These are phyloP conservation scores for Falco peregrinus DNA, from an alignment of 2,797 vertebrate species.

Conservation along the genomic window DNA sequence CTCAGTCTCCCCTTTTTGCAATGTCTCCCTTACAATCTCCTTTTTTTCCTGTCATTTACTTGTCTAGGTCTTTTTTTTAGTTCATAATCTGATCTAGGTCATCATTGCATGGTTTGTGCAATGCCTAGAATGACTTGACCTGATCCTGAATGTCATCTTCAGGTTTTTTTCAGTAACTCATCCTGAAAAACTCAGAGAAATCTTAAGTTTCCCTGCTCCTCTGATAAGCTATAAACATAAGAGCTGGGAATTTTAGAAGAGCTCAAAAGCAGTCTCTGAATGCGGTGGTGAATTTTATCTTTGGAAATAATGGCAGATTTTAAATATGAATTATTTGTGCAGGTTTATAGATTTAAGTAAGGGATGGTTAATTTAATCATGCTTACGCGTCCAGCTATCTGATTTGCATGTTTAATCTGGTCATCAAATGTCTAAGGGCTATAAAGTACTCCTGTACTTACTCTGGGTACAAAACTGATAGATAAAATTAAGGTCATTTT, in stretches of 20 bases:
- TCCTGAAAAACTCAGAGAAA: neutral
- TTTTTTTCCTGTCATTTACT: neutral
- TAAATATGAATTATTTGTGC: neutral
- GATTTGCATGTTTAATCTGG: constrained; percentile 43
- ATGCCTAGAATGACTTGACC: neutral
- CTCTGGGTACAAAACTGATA: constrained; percentile 17
- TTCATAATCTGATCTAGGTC: neutral
- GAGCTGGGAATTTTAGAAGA: neutral
- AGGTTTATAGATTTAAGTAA: neutral
- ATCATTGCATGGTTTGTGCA: neutral
- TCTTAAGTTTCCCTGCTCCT: neutral
- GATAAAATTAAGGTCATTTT: constrained; percentile 61
- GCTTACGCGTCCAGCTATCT: neutral
- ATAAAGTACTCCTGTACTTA: neutral
- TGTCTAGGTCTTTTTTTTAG: neutral
- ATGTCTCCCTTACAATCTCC: neutral
- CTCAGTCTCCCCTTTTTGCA: neutral
- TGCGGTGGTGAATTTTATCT: neutral
- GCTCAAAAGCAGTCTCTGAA: neutral
- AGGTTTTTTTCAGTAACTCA: neutral
- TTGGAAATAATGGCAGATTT: neutral
- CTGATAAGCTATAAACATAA: neutral
- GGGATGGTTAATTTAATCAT: neutral
- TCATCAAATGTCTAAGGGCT: constrained; percentile 33
- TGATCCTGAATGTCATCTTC: neutral